Percentiles rank a stretch among this genome's conserved stretches.
Conservation (phyloP, 1,140 invertebrate genomes). For the Trichoplusia ni region DNA sequence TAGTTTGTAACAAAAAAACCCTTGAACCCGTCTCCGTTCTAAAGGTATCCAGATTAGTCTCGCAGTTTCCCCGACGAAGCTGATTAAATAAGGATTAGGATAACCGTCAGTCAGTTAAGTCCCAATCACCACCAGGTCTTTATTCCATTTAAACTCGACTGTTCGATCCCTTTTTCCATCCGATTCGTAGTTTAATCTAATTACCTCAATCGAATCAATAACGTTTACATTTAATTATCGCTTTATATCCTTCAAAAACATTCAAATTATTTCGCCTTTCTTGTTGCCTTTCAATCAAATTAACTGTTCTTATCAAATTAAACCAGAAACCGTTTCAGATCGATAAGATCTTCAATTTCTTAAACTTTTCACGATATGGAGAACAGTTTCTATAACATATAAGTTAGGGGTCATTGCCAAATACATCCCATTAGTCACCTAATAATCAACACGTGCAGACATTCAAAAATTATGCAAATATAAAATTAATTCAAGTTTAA, state of each 20-base stretch:
- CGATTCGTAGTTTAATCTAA: not conserved
- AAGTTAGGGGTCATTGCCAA: not conserved
- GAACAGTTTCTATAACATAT: not conserved
- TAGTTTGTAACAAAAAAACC: too few species aligned
- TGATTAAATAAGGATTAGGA: not conserved
- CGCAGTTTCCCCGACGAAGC: not conserved
- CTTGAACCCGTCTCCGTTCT: too few species aligned
- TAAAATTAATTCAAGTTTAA: slow-evolving; percentile 9
- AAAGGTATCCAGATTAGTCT: not conserved
- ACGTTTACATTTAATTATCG: not conserved
- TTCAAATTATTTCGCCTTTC: too few species aligned
- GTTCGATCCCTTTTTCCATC: not conserved
- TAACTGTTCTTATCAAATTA: too few species aligned
- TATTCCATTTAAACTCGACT: not conserved
- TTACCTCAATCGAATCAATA: slow-evolving; percentile 2
- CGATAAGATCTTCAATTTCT: too few species aligned
- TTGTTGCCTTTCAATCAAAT: too few species aligned
- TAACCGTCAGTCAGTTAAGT: not conserved
- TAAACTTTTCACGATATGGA: too few species aligned
- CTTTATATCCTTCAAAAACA: not conserved
- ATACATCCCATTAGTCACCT: slow-evolving; percentile 6
- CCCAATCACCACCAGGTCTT: slow-evolving; percentile 7
- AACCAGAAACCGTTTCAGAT: too few species aligned
- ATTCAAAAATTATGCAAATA: slow-evolving; percentile 32
- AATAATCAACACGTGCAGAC: not conserved